A percentile compares a stretch with the other conserved stretches of the same genome.
Conservation (phyloP, 2,113 vertebrate species). For the Stegastes partitus region DNA sequence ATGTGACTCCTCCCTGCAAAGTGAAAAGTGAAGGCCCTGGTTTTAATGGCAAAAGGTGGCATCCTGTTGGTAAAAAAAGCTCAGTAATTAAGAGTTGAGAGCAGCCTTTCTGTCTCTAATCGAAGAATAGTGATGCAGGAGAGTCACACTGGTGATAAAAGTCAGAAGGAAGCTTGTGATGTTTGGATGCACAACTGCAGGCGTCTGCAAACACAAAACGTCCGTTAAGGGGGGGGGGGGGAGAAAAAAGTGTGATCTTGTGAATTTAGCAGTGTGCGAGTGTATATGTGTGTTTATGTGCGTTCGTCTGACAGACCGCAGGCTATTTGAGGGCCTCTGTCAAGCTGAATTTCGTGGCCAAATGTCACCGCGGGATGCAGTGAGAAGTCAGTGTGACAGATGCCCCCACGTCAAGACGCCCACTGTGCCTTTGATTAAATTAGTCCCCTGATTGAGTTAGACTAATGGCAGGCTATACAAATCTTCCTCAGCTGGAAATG, state of each 20-base stretch:
- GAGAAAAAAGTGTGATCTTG: slow-evolving; percentile 24
- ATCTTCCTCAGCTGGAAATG: slow-evolving; percentile 70
- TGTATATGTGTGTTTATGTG: slow-evolving; percentile 31
- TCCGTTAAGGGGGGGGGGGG: not conserved
- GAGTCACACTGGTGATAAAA: slow-evolving; percentile 17
- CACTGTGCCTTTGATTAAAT: slow-evolving; percentile 76
- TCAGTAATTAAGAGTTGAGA: not conserved
- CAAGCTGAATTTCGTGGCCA: slow-evolving; percentile 73
- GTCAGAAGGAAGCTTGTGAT: slow-evolving; percentile 13
- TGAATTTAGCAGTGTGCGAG: slow-evolving; percentile 22
- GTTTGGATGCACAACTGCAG: slow-evolving; percentile 33
- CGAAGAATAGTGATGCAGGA: slow-evolving; percentile 12
- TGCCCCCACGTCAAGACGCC: slow-evolving; percentile 67
- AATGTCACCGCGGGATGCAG: slow-evolving; percentile 71
- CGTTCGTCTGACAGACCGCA: slow-evolving; percentile 44
- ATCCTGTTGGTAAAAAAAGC: slow-evolving; percentile 11
- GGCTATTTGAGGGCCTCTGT: slow-evolving; percentile 69
- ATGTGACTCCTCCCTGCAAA: slow-evolving; percentile 6
- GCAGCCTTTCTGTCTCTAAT: slow-evolving; percentile 17
- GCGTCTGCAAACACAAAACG: slow-evolving; percentile 32
- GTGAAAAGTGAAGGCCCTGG: not conserved
- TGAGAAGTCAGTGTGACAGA: slow-evolving; percentile 76
- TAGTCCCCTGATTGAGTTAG: slow-evolving; percentile 73
- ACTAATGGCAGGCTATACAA: slow-evolving; percentile 70
- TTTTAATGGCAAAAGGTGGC: slow-evolving; percentile 11